A percentile compares a stretch with the other conserved stretches of the same genome.
These are phyloP conservation scores for Clarias batrachus DNA, from an alignment of 2,113 vertebrate species.

Conservation along the genomic window DNA sequence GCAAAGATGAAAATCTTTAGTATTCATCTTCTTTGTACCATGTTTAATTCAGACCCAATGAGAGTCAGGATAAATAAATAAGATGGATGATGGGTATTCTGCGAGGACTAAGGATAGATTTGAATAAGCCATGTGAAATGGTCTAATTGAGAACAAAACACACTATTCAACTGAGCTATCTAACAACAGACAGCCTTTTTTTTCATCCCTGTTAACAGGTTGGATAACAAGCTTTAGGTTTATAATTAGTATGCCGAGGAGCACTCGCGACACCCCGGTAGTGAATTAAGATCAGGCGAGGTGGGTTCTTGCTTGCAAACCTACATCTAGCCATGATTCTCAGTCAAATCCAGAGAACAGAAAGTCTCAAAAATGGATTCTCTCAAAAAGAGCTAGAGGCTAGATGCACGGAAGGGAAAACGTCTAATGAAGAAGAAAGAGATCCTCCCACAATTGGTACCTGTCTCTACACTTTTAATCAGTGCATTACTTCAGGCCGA, in stretches of 20 bases:
- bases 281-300: background rate
- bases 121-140: constrained; percentile 34
- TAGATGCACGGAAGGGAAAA: background rate
- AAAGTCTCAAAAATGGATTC: background rate
- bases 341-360: background rate
- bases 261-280: background rate
- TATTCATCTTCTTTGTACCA: constrained; percentile 15
- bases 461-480: constrained; percentile 18
- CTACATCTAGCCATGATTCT: background rate
- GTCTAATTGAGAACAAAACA: constrained; percentile 35
- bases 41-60: constrained; percentile 50
- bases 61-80: constrained; percentile 59
- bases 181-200: background rate
- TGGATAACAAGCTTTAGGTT: constrained; percentile 20
- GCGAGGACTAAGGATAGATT: constrained; percentile 1
- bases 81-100: constrained; percentile 49
- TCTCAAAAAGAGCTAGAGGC: background rate
- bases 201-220: background rate
- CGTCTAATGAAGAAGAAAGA: constrained; percentile 16
- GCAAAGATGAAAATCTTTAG: constrained; percentile 38
- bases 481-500: constrained; percentile 10
- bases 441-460: constrained; percentile 7
- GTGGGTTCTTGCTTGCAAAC: background rate
- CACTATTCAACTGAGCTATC: background rate
- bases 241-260: constrained; percentile 7